Conservation (phyloP, 1,140 invertebrate species). For the Aphelinus certus region DNA sequence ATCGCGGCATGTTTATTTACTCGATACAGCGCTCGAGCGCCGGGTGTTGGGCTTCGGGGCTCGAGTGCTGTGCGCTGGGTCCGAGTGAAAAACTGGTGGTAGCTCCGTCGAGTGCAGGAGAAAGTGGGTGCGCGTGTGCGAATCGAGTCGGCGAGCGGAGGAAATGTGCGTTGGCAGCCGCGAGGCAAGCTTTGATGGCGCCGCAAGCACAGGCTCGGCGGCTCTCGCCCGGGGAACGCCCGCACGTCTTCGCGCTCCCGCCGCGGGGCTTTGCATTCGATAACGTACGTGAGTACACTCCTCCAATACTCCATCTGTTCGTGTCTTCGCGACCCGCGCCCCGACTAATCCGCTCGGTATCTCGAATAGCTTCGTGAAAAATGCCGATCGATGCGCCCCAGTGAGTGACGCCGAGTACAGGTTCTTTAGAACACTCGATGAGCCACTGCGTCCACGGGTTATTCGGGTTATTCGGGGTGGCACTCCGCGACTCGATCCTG, state of each 20-base stretch:
- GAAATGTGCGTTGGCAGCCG: background rate
- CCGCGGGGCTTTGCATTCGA: slow-evolving; percentile 29
- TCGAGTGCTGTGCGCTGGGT: background rate
- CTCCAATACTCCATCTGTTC: too few relatives aligned
- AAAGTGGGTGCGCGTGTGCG: background rate
- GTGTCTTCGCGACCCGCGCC: too few relatives aligned
- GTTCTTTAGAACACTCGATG: too few relatives aligned
- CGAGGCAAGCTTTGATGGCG: slow-evolving; percentile 27
- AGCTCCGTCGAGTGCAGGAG: slow-evolving; percentile 2
- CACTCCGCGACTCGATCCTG: too few relatives aligned
- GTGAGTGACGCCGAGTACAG: too few relatives aligned
- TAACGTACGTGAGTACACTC: slow-evolving; percentile 25
- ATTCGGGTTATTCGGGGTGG: too few relatives aligned
- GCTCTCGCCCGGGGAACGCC: background rate
- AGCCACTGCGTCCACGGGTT: too few relatives aligned
- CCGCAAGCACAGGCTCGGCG: slow-evolving; percentile 1
- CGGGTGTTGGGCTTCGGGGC: background rate
- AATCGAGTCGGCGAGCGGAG: background rate
- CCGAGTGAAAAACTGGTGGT: background rate
- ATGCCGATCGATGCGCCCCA: too few relatives aligned
- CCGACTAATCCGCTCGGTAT: too few relatives aligned
- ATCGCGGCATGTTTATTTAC: too few relatives aligned
- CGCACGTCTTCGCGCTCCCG: background rate
- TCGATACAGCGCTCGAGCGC: too few relatives aligned
- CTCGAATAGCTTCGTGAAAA: too few relatives aligned